Evolutionary conservation across 1,140 invertebrate genomes (phyloP).

Genomic region (Heterodera schachtii): DNA sequence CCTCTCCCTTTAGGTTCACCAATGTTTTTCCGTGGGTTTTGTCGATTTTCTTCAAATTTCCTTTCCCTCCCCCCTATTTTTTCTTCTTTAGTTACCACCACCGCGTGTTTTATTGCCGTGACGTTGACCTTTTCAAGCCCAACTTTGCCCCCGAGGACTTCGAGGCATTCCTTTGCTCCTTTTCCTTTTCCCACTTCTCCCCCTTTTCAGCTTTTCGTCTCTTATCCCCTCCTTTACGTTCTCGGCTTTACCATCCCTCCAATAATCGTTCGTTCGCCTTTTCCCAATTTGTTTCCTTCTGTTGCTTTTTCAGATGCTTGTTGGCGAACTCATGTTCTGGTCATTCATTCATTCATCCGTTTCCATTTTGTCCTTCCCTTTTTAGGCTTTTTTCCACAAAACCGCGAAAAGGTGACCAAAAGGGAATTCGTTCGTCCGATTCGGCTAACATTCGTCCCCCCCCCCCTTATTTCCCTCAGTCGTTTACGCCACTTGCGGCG

Average conservation of each 20-base stretch:
- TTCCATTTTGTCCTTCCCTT: not conserved
- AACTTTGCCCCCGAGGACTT: slow-evolving; percentile 65
- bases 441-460: too few relatives aligned
- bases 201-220: slow-evolving; percentile 53
- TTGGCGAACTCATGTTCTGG: slow-evolving; percentile 65
- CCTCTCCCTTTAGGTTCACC: slow-evolving; percentile 58
- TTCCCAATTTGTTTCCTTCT: slow-evolving; percentile 15
- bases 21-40: slow-evolving; percentile 59
- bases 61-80: not conserved
- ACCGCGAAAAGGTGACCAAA: slow-evolving; percentile 52
- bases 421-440: not conserved
- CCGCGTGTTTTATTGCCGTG: slow-evolving; percentile 64
- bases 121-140: slow-evolving; percentile 63
- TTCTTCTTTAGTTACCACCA: slow-evolving; percentile 52
- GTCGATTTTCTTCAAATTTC: not conserved
- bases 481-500: slow-evolving; percentile 58
- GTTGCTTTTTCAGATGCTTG: slow-evolving; percentile 58
- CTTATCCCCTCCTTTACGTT: slow-evolving; percentile 59
- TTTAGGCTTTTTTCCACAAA: slow-evolving; percentile 63
- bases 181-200: not conserved
- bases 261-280: slow-evolving; percentile 55
- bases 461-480: slow-evolving; percentile 13
- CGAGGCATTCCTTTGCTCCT: slow-evolving; percentile 37
- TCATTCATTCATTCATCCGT: not conserved
- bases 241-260: slow-evolving; percentile 60